phyloP scores from a whole-genome alignment of 1,140 invertebrate genomes.

The Globodera rostochiensis region DNA sequence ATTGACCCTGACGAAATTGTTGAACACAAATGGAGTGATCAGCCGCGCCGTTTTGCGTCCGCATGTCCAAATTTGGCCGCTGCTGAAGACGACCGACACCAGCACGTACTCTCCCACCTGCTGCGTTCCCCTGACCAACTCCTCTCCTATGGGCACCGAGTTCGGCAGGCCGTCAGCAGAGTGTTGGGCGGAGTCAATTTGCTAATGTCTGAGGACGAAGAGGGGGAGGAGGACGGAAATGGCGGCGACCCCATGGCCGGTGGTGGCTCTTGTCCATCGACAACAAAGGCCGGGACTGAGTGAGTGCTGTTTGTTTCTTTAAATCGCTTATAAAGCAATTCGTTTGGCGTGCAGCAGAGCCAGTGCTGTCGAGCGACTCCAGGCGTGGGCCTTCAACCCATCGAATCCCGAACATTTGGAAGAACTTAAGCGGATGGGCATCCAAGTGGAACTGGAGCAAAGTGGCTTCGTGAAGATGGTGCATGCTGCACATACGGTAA shows the following conservation, averaged over 20 bases:
- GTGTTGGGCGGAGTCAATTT: slow-evolving; percentile 18
- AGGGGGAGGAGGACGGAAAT: background rate
- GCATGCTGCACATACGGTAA: slow-evolving; percentile 72
- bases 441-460: slow-evolving; percentile 76
- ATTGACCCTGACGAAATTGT: slow-evolving; percentile 59
- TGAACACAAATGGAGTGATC: slow-evolving; percentile 36
- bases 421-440: slow-evolving; percentile 88
- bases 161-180: slow-evolving; percentile 24
- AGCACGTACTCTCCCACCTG: background rate
- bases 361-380: slow-evolving; percentile 59
- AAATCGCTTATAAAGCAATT: background rate
- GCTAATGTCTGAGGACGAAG: background rate
- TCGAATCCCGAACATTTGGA: slow-evolving; percentile 86
- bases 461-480: slow-evolving; percentile 88
- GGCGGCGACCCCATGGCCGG: too few relatives aligned
- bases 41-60: slow-evolving; percentile 24
- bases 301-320: background rate
- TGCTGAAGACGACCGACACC: background rate
- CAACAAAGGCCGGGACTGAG: slow-evolving; percentile 23
- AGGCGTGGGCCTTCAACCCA: slow-evolving; percentile 72
- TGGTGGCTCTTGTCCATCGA: background rate
- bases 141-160: slow-evolving; percentile 3
- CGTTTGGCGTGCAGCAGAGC: background rate
- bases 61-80: slow-evolving; percentile 42
- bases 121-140: slow-evolving; percentile 8